Evolutionary conservation across 2,113 vertebrate genomes (phyloP).

Genomic region (Himantopus leucocephalus): DNA sequence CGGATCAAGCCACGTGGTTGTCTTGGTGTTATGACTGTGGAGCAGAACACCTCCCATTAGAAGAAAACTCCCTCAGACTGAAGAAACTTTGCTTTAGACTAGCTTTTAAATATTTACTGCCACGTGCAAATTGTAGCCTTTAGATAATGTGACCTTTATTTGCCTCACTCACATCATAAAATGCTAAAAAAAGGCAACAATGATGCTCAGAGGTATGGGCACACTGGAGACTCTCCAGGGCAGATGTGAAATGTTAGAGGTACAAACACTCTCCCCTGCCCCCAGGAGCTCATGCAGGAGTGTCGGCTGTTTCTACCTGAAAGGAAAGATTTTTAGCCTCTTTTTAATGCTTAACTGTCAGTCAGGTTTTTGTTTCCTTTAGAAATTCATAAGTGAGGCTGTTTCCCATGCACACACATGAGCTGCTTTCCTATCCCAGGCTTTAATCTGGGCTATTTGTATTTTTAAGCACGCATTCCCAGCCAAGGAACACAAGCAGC

Average conservation of each 20-base stretch:
- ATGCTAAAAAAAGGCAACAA: background rate
- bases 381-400: background rate
- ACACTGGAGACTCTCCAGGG: background rate
- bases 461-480: background rate
- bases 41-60: conserved; percentile 35
- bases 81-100: background rate
- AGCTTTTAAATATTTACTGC: background rate
- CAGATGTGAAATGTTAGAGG: background rate
- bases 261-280: background rate
- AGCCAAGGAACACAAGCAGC: background rate
- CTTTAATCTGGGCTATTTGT: background rate
- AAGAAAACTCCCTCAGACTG: background rate
- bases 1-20: conserved; percentile 97
- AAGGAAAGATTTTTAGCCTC: background rate
- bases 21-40: conserved; percentile 95
- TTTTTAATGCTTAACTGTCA: background rate
- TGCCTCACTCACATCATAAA: background rate
- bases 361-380: background rate
- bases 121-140: background rate
- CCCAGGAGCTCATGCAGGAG: background rate
- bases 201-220: background rate
- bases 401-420: background rate
- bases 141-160: background rate
- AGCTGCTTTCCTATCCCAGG: background rate
- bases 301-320: background rate